phyloP scores from a whole-genome alignment of 2,113 vertebrate species.

The Petroica traversi region DNA sequence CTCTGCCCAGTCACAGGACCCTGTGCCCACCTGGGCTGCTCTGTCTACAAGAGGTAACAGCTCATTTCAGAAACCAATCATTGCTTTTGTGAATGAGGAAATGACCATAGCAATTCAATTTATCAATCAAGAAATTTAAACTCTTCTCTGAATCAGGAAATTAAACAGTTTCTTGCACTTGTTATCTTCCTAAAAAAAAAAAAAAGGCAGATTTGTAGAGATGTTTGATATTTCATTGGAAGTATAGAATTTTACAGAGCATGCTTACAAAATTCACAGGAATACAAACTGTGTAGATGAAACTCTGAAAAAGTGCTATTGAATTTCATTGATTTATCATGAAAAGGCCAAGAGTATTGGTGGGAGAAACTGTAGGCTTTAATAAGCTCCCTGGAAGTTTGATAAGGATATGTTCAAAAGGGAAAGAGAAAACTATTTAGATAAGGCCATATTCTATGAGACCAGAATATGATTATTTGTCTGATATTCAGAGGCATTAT shows the following conservation, averaged over 20 bases:
- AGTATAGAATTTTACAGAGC: background rate
- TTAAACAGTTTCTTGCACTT: background rate
- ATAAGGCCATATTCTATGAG: background rate
- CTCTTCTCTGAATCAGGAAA: background rate
- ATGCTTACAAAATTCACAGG: conserved; percentile 24
- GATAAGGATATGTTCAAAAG: conserved; percentile 21
- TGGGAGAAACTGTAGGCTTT: conserved; percentile 1
- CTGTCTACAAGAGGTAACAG: background rate
- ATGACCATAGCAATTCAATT: background rate
- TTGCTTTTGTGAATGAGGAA: background rate
- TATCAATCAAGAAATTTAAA: background rate
- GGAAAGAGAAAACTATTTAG: conserved; percentile 8
- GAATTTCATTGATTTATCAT: conserved; percentile 52
- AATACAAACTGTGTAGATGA: background rate
- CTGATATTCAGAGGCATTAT: background rate
- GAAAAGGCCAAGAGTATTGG: background rate
- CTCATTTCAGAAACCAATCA: background rate
- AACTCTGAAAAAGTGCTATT: conserved; percentile 7
- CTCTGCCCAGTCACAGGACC: background rate
- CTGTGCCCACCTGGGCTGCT: background rate
- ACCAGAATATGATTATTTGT: conserved; percentile 22
- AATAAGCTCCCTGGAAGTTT: conserved; percentile 25
- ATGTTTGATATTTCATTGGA: conserved; percentile 28
- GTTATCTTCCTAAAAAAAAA: background rate
- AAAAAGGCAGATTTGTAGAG: background rate